Evolutionary conservation across 92 coral and sea anemone genomes (phyloP), one percentile per base, ranked within the genome.

Genomic region (Actinernus sp.): DNA sequence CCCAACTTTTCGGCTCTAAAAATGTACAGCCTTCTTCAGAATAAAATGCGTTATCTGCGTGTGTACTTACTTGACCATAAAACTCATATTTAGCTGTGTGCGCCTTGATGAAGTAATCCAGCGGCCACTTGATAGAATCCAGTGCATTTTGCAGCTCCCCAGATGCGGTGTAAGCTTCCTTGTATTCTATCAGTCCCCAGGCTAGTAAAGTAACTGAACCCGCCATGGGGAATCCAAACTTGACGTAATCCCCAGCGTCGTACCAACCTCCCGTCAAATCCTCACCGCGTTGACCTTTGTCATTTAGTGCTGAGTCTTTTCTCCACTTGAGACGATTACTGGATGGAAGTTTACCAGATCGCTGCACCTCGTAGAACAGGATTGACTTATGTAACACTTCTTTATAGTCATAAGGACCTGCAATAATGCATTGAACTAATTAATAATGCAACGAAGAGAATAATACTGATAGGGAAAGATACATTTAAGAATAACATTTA

Each of bases 381-480:
- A 57, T 47, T 4, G 53, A 47, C 9, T 47, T 18, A 19, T 47
- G 53, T 47, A 47, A 19, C 5, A 47, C 24, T 18, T 47, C 80
- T n/a, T 49, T 43, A 61, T 93, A 93, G 50, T 85, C 74, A 40
- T 84, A 84, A 3, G 63, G 26, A n/a, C n/a, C n/a, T n/a, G n/a
- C n/a, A n/a, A n/a, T n/a, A n/a, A n/a, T n/a, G n/a, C n/a, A n/a
- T n/a, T n/a, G n/a, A n/a, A n/a, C n/a, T n/a, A n/a, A n/a, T n/a
- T n/a, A n/a, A n/a, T n/a, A n/a, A n/a, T n/a, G n/a, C n/a, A n/a
- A n/a, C n/a, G n/a, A n/a, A n/a, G n/a, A n/a, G n/a, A n/a, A n/a
- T n/a, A n/a, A n/a, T n/a, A n/a, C n/a, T n/a, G n/a, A n/a, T n/a
- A n/a, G n/a, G n/a, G n/a, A n/a, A n/a, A n/a, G n/a, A n/a, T n/a